Evolutionary conservation across 1,140 invertebrate species (phyloP).

Genomic region (Bilobella aurantiaca): DNA sequence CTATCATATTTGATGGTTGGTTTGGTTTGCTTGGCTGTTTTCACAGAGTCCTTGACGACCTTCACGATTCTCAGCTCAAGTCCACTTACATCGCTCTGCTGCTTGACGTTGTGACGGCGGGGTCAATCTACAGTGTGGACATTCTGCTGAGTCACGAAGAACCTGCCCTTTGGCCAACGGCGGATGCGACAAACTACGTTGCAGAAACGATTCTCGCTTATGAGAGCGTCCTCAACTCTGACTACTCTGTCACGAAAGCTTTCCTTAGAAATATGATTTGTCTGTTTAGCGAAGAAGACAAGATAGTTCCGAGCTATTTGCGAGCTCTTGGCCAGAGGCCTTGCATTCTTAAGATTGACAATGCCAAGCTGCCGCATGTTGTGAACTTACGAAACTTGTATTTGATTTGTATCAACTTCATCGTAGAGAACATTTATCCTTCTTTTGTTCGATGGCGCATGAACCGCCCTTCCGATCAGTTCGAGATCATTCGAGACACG

Average conservation of each 20-base stretch:
- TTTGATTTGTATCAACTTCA: constrained; percentile 11
- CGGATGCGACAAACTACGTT: background rate
- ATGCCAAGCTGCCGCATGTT: background rate
- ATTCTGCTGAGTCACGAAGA: background rate
- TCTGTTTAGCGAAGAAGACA: constrained; percentile 15
- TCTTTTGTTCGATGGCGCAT: constrained; percentile 19
- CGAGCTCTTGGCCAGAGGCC: background rate
- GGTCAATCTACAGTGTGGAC: background rate
- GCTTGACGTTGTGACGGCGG: background rate
- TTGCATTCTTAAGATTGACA: background rate
- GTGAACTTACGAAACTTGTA: background rate
- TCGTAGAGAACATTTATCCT: constrained; percentile 24
- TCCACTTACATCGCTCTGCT: background rate
- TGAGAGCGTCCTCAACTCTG: constrained; percentile 17
- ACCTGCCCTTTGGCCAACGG: constrained; percentile 14
- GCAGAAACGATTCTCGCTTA: constrained; percentile 16
- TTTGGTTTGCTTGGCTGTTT: background rate
- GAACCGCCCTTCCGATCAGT: background rate
- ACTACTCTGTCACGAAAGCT: constrained; percentile 8
- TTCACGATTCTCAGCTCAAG: background rate
- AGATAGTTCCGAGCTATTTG: background rate
- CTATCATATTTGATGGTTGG: too few relatives aligned
- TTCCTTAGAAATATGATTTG: constrained; percentile 13
- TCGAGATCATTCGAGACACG: background rate
- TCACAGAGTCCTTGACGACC: background rate